A percentile compares a stretch with the other conserved stretches of the same genome.
phyloP scores from a whole-genome alignment of 92 coral and sea anemone genomes.

The Anthopleura xanthogrammica region DNA sequence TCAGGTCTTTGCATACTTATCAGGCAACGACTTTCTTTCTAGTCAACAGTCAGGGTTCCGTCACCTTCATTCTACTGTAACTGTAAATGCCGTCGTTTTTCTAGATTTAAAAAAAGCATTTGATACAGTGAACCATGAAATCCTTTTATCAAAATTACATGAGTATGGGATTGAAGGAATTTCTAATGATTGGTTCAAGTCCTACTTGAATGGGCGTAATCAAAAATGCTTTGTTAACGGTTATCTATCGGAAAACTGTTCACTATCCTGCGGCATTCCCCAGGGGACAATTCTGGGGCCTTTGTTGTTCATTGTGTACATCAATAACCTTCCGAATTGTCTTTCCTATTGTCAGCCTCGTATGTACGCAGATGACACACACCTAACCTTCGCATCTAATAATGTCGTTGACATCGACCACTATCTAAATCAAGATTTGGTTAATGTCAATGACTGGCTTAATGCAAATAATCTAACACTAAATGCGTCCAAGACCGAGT shows the following conservation, averaged over 20 bases:
- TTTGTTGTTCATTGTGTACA: no score
- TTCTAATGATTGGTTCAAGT: conserved; percentile 5
- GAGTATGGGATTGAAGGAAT: background rate
- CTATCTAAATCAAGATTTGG: conserved; percentile 11
- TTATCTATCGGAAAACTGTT: no score
- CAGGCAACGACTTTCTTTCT: background rate
- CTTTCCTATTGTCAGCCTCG: conserved; percentile 6
- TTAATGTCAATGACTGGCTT: conserved; percentile 2
- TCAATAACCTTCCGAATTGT: conserved; percentile 7
- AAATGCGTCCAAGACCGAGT: conserved; percentile 6
- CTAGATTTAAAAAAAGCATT: no score
- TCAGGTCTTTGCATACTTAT: conserved; percentile 29
- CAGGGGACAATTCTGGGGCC: no score
- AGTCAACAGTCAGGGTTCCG: conserved; percentile 26
- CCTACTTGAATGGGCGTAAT: background rate
- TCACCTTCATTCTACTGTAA: conserved; percentile 39
- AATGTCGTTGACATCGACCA: background rate
- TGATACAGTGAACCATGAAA: no score
- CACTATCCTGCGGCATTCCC: no score
- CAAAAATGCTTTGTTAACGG: no score
- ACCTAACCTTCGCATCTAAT: conserved; percentile 10
- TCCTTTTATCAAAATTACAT: background rate
- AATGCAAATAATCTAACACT: background rate
- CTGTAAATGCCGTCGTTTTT: conserved; percentile 22
- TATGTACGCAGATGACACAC: conserved; percentile 22